Percentiles rank a stretch among this genome's conserved stretches.
phyloP scores from a whole-genome alignment of 2,113 vertebrate species.

The Gila orcuttii region DNA sequence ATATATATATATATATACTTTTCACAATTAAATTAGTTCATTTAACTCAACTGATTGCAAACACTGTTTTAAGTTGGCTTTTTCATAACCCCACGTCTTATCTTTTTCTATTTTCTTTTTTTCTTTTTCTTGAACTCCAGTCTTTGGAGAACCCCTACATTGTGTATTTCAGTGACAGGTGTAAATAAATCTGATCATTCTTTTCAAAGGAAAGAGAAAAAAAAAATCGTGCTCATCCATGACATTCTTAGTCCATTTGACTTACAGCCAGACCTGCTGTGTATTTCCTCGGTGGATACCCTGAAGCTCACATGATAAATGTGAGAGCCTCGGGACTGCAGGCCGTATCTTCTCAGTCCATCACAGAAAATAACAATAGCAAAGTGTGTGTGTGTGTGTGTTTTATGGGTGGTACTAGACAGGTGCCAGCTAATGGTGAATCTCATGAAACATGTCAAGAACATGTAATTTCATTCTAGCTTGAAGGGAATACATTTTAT shows the following conservation, averaged over 20 bases:
- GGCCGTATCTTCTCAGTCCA: slow-evolving; percentile 25
- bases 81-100: too few relatives aligned
- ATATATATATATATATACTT: too few relatives aligned
- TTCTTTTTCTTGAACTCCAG: too few relatives aligned
- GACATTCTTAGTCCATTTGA: background rate
- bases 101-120: too few relatives aligned
- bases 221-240: background rate
- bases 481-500: too few relatives aligned
- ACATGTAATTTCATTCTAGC: too few relatives aligned
- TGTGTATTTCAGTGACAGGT: slow-evolving; percentile 6
- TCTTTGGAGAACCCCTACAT: background rate
- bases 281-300: slow-evolving; percentile 40
- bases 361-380: slow-evolving; percentile 42
- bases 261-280: slow-evolving; percentile 4
- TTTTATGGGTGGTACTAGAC: background rate
- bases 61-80: background rate
- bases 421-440: background rate
- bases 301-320: slow-evolving; percentile 49
- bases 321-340: slow-evolving; percentile 35
- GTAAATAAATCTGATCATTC: background rate
- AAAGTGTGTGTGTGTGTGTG: slow-evolving; percentile 8
- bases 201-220: background rate
- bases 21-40: background rate
- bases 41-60: background rate
- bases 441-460: background rate